A percentile compares a stretch with the other conserved stretches of the same genome.
phyloP scores from a whole-genome alignment of 2,888 invertebrate species.

The Cheilosia pagana region DNA sequence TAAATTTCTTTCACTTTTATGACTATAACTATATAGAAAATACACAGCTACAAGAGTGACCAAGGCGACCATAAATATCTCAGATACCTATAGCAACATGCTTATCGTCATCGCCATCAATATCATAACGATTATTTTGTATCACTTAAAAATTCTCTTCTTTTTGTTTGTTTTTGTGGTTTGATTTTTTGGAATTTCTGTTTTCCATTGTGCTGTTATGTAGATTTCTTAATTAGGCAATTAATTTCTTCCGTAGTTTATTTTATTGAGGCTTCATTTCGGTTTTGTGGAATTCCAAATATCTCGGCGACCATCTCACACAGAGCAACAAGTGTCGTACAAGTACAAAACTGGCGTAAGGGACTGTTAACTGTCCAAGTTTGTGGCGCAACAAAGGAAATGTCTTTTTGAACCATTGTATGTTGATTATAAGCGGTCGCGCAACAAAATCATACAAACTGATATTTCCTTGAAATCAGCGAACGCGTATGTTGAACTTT shows the following conservation, averaged over 20 bases:
- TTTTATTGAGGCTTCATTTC: constrained; percentile 44
- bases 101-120: constrained; percentile 37
- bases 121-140: constrained; percentile 53
- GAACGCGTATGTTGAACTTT: constrained; percentile 13
- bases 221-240: constrained; percentile 45
- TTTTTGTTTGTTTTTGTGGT: constrained; percentile 1
- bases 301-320: neutral
- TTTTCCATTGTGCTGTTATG: constrained; percentile 43
- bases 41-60: too few relatives aligned
- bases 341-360: too few relatives aligned
- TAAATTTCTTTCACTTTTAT: constrained; percentile 14
- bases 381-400: too few relatives aligned
- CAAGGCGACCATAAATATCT: neutral
- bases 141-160: constrained; percentile 37
- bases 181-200: constrained; percentile 26
- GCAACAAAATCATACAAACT: neutral
- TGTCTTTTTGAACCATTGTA: neutral
- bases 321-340: too few relatives aligned
- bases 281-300: constrained; percentile 19
- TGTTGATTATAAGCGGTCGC: neutral
- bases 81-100: constrained; percentile 11
- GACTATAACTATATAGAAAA: neutral
- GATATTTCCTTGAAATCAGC: constrained; percentile 1
- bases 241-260: constrained; percentile 44
- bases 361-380: too few relatives aligned